Base-by-base conservation (phyloP, 2,888 invertebrate species). In the Amiota communis region DNA sequence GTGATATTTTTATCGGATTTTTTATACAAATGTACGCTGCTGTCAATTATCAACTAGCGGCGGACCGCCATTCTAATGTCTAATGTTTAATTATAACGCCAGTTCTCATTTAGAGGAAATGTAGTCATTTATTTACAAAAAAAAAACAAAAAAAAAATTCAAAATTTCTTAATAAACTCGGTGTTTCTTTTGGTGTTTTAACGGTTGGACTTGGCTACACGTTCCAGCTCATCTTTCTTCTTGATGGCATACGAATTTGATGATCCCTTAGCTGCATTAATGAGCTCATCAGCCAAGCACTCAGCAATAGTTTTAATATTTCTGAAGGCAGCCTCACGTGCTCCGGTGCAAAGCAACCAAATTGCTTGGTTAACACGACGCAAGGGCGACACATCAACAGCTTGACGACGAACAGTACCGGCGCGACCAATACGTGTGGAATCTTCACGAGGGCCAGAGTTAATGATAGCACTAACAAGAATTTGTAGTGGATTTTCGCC, bases 201-300 rank as follows among this genome's bases (percentile, higher is more conserved):
- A 96, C 99, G 97, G 94, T 99, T 99, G 91, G 98, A 99, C 92
- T 99, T 99, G 90, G 99, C 99, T 85, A 99, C 99, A 93, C 99
- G 97, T 92, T 99, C 99, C 91, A 99, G 93, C 92, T 99, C 99
- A 91, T 99, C 99, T 92, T 99, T 99, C 94, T 99, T 99, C 93
- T 99, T 99, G 92, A 99, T 99, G 84, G 99, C 99, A 88, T 99
- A 99, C 57, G 98, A 98, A 92, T 99, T 99, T 78, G 99, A 99
- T 78, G 99, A 99, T 81, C 99, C 99, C 94, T 99, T 99, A 71
- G 99, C 98, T 83, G 99, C 99, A 89, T 99, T 99, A 90, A 99
- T 99, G 74, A 99, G 94, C 91, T 99, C 99, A 93, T 99, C 99
- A 89, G 99, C 99, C 87, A 99, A 93, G 91, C 99, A 99, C 91